Conservation (phyloP, 1,140 invertebrate genomes). For the Nymphalis io region DNA sequence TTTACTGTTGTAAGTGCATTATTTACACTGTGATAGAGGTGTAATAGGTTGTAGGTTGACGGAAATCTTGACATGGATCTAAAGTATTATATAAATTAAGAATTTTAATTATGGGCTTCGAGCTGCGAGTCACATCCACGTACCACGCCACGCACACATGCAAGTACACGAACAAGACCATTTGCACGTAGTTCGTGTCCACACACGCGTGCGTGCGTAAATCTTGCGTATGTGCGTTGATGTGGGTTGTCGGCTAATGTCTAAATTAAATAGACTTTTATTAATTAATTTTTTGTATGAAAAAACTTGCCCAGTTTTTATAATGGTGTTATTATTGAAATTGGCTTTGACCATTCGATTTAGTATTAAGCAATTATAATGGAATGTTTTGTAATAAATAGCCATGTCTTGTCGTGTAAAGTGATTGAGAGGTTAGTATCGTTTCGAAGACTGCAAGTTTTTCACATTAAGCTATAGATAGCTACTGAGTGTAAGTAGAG, state of each 20-base stretch:
- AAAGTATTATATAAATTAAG: conserved; percentile 37
- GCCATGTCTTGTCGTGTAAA: conserved; percentile 68
- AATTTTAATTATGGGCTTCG: background rate
- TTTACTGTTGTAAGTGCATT: conserved; percentile 74
- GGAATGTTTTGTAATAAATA: background rate
- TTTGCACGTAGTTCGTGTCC: background rate
- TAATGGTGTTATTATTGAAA: background rate
- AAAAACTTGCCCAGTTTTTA: conserved; percentile 1
- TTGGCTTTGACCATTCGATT: background rate
- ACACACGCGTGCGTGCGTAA: too few relatives aligned
- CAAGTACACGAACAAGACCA: background rate
- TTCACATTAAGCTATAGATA: conserved; percentile 31
- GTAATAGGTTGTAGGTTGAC: conserved; percentile 63
- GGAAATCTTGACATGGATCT: conserved; percentile 69
- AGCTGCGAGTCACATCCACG: background rate
- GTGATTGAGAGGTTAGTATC: conserved; percentile 60
- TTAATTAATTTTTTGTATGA: background rate
- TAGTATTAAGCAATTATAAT: conserved; percentile 5
- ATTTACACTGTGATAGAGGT: conserved; percentile 79
- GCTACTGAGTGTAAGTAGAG: conserved; percentile 6
- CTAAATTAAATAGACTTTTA: conserved; percentile 22
- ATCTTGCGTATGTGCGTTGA: background rate
- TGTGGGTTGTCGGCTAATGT: conserved; percentile 22
- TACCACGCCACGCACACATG: background rate
- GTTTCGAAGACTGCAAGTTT: conserved; percentile 75